A percentile compares a stretch with the other conserved stretches of the same genome.
Evolutionary conservation across 1,140 invertebrate genomes (phyloP).

Genomic region (Magallana gigas): DNA sequence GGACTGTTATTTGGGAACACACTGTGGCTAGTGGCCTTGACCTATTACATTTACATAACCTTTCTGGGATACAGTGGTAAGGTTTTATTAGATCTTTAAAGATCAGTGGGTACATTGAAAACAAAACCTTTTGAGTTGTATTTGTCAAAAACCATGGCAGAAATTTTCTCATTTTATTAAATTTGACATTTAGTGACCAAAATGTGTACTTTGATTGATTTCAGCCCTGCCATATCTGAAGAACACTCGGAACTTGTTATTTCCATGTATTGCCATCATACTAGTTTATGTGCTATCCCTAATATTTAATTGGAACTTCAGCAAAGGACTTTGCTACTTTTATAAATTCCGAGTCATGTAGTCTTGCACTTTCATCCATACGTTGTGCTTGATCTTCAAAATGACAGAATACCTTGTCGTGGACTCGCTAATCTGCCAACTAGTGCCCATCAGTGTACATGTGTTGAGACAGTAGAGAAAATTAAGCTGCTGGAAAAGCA

Average conservation of each 20-base stretch:
- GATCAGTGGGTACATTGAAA: background rate
- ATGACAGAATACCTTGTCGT: background rate
- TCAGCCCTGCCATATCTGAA: constrained; percentile 93
- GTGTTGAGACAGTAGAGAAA: background rate
- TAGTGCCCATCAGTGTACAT: background rate
- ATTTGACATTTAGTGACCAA: background rate
- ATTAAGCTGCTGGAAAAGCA: background rate
- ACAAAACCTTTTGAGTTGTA: background rate
- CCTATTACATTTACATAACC: constrained; percentile 98
- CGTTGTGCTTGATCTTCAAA: background rate
- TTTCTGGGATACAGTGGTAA: constrained; percentile 98
- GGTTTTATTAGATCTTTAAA: background rate
- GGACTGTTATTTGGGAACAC: constrained; percentile 92
- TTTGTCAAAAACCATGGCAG: background rate
- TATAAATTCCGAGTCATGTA: constrained; percentile 72
- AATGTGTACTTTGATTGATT: constrained; percentile 70
- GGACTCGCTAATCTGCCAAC: background rate
- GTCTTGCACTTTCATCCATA: background rate
- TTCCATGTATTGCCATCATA: constrained; percentile 89
- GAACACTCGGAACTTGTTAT: constrained; percentile 92
- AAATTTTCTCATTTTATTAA: constrained; percentile 1
- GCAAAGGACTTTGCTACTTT: constrained; percentile 73
- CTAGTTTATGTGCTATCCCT: constrained; percentile 91
- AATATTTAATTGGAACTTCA: constrained; percentile 81
- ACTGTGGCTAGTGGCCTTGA: constrained; percentile 93